These are phyloP conservation scores for Peromyscus californicus DNA, from an alignment of 2,113 vertebrate species.

Conservation along the genomic window DNA sequence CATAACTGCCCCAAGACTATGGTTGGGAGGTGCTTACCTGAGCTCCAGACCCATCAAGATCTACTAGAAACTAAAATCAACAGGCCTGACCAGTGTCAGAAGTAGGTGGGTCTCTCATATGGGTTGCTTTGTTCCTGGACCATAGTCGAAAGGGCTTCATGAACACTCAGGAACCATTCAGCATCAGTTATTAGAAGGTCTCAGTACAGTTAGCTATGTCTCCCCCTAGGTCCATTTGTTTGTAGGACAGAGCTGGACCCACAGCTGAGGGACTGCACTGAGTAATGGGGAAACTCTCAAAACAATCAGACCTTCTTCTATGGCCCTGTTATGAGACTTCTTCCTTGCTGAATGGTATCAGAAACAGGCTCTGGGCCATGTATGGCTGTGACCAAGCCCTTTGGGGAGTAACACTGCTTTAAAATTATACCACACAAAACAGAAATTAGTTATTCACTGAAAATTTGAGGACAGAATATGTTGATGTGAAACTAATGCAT, in stretches of 20 bases:
- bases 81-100: not conserved
- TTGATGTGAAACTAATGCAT: not conserved
- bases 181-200: not conserved
- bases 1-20: not conserved
- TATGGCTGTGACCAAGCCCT: not conserved
- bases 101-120: not conserved
- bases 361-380: no score
- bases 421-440: not conserved
- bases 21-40: not conserved
- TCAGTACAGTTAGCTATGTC: not conserved
- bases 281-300: not conserved
- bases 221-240: not conserved
- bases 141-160: not conserved
- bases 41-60: not conserved
- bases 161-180: not conserved
- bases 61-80: not conserved
- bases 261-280: not conserved
- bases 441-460: not conserved
- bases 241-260: not conserved
- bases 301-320: not conserved
- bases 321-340: no score
- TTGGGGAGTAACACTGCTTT: not conserved
- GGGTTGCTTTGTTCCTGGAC: not conserved
- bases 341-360: not conserved
- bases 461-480: not conserved